Evolutionary conservation across 2,888 invertebrate genomes (phyloP), one percentile per base, ranked within the genome.

Genomic region (Drosophila engyochracea): DNA sequence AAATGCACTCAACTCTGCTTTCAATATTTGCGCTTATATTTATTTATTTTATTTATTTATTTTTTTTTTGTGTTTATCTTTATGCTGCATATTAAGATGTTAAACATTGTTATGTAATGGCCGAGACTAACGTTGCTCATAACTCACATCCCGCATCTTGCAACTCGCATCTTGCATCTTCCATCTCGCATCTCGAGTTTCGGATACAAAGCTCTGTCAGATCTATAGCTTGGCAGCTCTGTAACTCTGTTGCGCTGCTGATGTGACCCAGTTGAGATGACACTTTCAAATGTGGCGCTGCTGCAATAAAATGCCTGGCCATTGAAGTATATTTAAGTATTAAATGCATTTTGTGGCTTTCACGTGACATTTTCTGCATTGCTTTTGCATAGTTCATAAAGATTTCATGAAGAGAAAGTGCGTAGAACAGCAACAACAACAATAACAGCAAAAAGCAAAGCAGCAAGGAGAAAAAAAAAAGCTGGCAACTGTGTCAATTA

Each of bases 331-430:
- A 76, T 76, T 77, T 83, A 74, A 80, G 76, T 85, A 83, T 85
- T 83, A 74, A 82, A 63, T 81, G 82, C 80, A 79, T 77, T 85
- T 86, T 87, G 89, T 88, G 89, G 90, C 85, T 90, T 85, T 85
- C 89, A 74, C 89, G 86, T 79, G 72, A 85, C 88, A 90, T 80
- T 79, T 84, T 77, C 64, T 57, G 68, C 64, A 74, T 53, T 80
- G 82, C 84, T 84, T 81, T 85, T 88, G 86, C 90, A 89, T 88
- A 85, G 85, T 86, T 85, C 89, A 85, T 89, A 85, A 90, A 90
- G 87, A 82, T 85, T 83, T 89, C 84, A 79, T 78, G 68, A 52
- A 68, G 85, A 90, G 90, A 85, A 90, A 90, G 90, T 89, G 89
- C 89, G 89, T 85, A 85, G 82, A 79, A 79, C 82, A 64, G 81